phyloP scores from a whole-genome alignment of 1,140 invertebrate species.

The Zaprionus capensis region DNA sequence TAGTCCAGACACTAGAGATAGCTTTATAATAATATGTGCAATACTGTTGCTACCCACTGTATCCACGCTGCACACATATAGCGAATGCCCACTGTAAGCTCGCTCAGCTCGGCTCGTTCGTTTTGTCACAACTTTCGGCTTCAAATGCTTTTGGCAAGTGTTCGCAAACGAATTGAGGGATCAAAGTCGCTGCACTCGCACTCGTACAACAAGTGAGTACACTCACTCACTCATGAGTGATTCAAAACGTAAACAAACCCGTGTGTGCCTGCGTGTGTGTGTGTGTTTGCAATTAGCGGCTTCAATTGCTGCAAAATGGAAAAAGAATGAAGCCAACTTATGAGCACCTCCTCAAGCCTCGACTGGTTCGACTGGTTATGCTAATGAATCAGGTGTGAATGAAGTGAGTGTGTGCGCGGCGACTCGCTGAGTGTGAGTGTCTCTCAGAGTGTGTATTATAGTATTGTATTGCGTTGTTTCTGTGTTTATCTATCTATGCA shows the following conservation, averaged over 20 bases:
- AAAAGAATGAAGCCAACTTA: constrained; percentile 40
- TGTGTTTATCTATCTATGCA: neutral
- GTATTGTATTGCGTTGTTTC: constrained; percentile 3
- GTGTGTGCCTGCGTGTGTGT: no score
- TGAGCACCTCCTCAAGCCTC: constrained; percentile 8
- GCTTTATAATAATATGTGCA: neutral
- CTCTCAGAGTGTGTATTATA: constrained; percentile 2
- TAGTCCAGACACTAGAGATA: neutral
- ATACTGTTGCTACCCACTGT: neutral
- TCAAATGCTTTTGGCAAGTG: constrained; percentile 14
- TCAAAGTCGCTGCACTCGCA: constrained; percentile 11
- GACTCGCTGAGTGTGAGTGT: neutral
- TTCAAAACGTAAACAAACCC: constrained; percentile 45
- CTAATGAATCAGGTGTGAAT: constrained; percentile 67
- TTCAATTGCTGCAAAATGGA: constrained; percentile 51
- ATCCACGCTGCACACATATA: neutral
- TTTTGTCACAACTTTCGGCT: neutral
- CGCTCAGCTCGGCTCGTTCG: neutral
- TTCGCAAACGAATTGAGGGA: neutral
- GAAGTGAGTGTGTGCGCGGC: neutral
- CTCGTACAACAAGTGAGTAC: neutral
- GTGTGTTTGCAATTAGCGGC: constrained; percentile 37
- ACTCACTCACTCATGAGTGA: constrained; percentile 15
- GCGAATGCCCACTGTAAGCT: constrained; percentile 9
- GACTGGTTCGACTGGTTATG: constrained; percentile 72